phyloP scores from a whole-genome alignment of 2,888 invertebrate species.

The Plutella xylostella region DNA sequence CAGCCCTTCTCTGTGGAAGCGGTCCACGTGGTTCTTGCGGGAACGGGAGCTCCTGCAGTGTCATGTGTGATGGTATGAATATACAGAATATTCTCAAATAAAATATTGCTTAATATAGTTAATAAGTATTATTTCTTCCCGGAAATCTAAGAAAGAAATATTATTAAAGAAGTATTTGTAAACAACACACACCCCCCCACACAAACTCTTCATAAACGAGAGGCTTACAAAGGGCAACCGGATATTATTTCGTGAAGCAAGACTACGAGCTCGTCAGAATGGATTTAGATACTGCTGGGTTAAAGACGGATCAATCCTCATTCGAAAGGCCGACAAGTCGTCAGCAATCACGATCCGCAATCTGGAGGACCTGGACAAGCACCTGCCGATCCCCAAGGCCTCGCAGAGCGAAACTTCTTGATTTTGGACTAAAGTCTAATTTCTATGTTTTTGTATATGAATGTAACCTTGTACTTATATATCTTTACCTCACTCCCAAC shows the following conservation, averaged over 20 bases:
- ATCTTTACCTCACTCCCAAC: no score
- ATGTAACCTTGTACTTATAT: neutral
- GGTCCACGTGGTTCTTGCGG: constrained; percentile 50
- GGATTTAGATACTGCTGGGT: constrained; percentile 1
- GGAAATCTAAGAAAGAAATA: no score
- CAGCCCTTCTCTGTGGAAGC: constrained; percentile 49
- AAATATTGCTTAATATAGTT: no score
- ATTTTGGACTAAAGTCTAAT: neutral
- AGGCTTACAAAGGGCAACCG: constrained; percentile 3
- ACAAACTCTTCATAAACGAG: constrained; percentile 1
- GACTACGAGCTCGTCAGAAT: neutral
- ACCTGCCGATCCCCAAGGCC: neutral
- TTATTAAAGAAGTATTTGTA: no score
- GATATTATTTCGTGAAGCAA: constrained; percentile 2
- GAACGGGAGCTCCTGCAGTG: constrained; percentile 45
- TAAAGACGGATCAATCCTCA: neutral
- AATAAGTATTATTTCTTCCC: no score
- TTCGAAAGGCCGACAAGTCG: neutral
- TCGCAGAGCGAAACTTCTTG: neutral
- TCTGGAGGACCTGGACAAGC: neutral
- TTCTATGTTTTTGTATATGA: neutral
- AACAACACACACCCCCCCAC: no score
- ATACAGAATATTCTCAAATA: no score
- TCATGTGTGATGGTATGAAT: no score
- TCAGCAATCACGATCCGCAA: neutral